Evolutionary conservation across 1,140 invertebrate genomes (phyloP).

Genomic region (Caenorhabditis briggsae): DNA sequence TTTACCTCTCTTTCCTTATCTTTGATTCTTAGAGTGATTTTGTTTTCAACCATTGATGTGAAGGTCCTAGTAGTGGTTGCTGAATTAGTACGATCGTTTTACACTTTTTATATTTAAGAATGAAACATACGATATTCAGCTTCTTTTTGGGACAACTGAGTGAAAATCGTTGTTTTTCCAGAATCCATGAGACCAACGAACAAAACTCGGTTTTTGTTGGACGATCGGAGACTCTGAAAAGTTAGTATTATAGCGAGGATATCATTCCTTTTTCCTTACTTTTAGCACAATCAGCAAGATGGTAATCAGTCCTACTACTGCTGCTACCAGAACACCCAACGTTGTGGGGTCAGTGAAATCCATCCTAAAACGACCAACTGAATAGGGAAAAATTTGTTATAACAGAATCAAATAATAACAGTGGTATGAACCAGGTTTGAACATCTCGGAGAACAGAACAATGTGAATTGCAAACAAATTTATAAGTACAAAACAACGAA

Average conservation of each 20-base stretch:
- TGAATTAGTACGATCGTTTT: not conserved
- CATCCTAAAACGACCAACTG: not conserved
- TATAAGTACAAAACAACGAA: constrained; percentile 19
- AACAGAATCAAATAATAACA: no score
- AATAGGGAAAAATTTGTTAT: not conserved
- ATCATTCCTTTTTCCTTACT: not conserved
- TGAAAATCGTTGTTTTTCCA: constrained; percentile 62
- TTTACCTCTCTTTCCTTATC: constrained; percentile 40
- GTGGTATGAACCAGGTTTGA: not conserved
- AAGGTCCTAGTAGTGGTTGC: constrained; percentile 20
- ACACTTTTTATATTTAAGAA: not conserved
- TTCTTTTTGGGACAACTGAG: constrained; percentile 57
- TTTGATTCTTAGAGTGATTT: constrained; percentile 51
- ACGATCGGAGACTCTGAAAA: constrained; percentile 5
- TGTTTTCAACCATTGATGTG: constrained; percentile 50
- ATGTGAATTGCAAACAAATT: not conserved
- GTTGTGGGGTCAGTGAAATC: constrained; percentile 33
- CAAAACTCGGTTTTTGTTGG: constrained; percentile 49
- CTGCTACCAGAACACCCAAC: constrained; percentile 17
- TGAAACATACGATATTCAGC: constrained; percentile 8
- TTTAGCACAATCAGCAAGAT: not conserved
- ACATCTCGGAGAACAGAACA: not conserved
- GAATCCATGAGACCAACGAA: constrained; percentile 60
- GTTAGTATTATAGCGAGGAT: no score
- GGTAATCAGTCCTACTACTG: constrained; percentile 9